Conservation (phyloP, 1,140 invertebrate genomes). For the Ganaspis sp. region DNA sequence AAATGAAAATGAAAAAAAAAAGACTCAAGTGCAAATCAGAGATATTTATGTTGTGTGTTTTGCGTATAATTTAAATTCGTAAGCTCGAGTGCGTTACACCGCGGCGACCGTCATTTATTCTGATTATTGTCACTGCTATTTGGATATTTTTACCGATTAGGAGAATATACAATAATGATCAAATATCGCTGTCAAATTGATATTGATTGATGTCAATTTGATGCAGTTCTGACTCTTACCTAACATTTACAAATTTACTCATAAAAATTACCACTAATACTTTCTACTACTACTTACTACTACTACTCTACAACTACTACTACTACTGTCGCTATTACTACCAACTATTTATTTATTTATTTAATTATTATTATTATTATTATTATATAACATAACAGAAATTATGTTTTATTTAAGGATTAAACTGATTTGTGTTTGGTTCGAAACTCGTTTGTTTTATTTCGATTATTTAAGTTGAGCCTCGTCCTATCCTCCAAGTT, state of each 20-base stretch:
- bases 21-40: conserved; percentile 30
- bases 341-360: conserved; percentile 76
- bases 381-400: conserved; percentile 74
- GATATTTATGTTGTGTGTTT: conserved; percentile 28
- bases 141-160: conserved; percentile 21
- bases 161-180: conserved; percentile 30
- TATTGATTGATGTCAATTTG: conserved; percentile 7
- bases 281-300: conserved; percentile 52
- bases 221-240: conserved; percentile 18
- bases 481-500: conserved; percentile 37
- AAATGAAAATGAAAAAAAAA: background rate
- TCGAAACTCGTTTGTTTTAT: conserved; percentile 73
- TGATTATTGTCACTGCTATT: conserved; percentile 27
- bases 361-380: conserved; percentile 68
- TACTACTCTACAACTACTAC: conserved; percentile 56
- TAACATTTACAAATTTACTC: conserved; percentile 18
- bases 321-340: conserved; percentile 60
- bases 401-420: conserved; percentile 76
- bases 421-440: conserved; percentile 77
- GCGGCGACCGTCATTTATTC: conserved; percentile 26
- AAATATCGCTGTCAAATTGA: conserved; percentile 6
- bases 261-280: conserved; percentile 40
- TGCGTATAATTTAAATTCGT: conserved; percentile 13
- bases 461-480: conserved; percentile 71
- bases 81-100: conserved; percentile 9